Conservation (phyloP, 2,888 invertebrate species). For the Habroteleia sp. region DNA sequence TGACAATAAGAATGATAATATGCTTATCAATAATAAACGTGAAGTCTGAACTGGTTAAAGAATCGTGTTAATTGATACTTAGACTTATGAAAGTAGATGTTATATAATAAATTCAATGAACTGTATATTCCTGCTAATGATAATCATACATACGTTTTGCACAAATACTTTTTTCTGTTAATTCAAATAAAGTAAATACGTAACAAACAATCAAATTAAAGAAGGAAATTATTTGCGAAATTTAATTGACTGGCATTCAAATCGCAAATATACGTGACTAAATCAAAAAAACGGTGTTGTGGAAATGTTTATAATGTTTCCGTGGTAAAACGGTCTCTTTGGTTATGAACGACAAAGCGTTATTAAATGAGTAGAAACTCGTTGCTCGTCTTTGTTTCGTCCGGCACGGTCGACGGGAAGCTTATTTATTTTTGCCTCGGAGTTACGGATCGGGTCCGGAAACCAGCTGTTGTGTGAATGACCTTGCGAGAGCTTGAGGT, state of each 20-base stretch:
- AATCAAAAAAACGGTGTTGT: neutral
- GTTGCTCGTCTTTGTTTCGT: slow-evolving; percentile 52
- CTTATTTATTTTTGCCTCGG: slow-evolving; percentile 70
- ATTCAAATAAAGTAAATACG: slow-evolving; percentile 18
- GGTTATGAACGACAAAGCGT: slow-evolving; percentile 40
- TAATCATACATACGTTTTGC: too few species aligned
- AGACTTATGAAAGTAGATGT: too few species aligned
- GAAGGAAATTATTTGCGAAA: slow-evolving; percentile 23
- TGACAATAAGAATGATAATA: too few species aligned
- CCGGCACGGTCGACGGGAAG: slow-evolving; percentile 44
- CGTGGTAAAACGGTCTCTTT: slow-evolving; percentile 7
- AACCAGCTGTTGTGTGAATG: slow-evolving; percentile 35
- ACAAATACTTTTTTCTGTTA: slow-evolving; percentile 22
- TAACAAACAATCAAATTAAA: slow-evolving; percentile 29
- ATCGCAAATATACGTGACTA: slow-evolving; percentile 13
- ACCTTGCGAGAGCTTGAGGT: slow-evolving; percentile 69
- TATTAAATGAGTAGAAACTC: slow-evolving; percentile 64
- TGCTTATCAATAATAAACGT: too few species aligned
- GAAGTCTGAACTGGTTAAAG: too few species aligned
- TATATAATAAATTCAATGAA: too few species aligned
- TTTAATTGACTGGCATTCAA: slow-evolving; percentile 37
- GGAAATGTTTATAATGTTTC: slow-evolving; percentile 19
- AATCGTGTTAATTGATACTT: too few species aligned
- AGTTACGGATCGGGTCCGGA: slow-evolving; percentile 18
- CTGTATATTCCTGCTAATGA: too few species aligned